Evolutionary conservation across 1,140 invertebrate species (phyloP).

Genomic region (Metopolophium dirhodum): DNA sequence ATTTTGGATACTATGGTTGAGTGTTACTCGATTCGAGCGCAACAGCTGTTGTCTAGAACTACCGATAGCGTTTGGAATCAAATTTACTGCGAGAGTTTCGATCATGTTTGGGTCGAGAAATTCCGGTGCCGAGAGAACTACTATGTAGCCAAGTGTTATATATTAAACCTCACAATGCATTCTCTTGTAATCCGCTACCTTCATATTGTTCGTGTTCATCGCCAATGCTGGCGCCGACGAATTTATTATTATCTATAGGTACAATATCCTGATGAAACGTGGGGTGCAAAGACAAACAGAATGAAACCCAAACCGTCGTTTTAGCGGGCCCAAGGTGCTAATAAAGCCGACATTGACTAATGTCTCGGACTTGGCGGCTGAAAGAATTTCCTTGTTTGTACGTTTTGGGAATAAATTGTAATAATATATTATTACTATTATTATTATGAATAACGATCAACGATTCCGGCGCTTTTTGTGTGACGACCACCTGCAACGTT

Average conservation of each 20-base stretch:
- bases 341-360: slow-evolving; percentile 23
- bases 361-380: background rate
- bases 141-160: background rate
- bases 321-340: background rate
- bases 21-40: background rate
- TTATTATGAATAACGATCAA: background rate
- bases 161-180: slow-evolving; percentile 2
- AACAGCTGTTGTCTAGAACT: background rate
- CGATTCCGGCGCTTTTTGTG: background rate
- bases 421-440: background rate
- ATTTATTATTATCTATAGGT: slow-evolving; percentile 5
- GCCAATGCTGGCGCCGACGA: background rate
- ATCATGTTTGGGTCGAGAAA: background rate
- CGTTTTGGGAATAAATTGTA: background rate
- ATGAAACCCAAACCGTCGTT: background rate
- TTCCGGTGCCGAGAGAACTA: background rate
- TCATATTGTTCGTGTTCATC: background rate
- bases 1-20: background rate
- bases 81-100: background rate
- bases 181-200: background rate
- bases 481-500: background rate
- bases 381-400: slow-evolving; percentile 10
- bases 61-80: background rate
- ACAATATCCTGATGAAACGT: background rate
- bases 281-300: background rate